These are phyloP conservation scores for Ooceraea biroi DNA, from an alignment of 1,140 invertebrate species.

Conservation along the genomic window DNA sequence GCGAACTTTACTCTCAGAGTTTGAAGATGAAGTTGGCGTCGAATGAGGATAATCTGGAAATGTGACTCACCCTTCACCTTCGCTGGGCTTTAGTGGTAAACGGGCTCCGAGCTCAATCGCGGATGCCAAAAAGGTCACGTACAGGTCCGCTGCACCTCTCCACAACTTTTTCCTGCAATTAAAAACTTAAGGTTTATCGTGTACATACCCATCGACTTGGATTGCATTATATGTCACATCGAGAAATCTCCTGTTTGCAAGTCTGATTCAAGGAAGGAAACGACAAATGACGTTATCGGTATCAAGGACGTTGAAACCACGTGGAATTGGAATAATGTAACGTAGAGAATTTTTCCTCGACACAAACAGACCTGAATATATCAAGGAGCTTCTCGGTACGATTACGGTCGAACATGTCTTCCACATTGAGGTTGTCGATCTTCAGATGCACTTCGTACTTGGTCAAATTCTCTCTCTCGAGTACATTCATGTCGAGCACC, in stretches of 20 bases:
- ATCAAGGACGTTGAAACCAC: slow-evolving; percentile 8
- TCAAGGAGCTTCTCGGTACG: slow-evolving; percentile 91
- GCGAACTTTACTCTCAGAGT: background rate
- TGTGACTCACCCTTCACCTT: slow-evolving; percentile 93
- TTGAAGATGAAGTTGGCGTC: background rate
- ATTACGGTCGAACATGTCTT: slow-evolving; percentile 91
- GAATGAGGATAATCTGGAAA: slow-evolving; percentile 1
- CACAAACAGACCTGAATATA: slow-evolving; percentile 88
- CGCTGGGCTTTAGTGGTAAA: slow-evolving; percentile 92
- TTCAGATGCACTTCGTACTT: slow-evolving; percentile 94
- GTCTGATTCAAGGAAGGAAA: slow-evolving; percentile 17
- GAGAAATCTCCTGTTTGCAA: background rate
- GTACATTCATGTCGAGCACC: slow-evolving; percentile 88
- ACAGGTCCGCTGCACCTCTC: slow-evolving; percentile 89
- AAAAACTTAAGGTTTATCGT: slow-evolving; percentile 21
- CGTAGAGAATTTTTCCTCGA: background rate
- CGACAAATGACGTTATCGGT: slow-evolving; percentile 21
- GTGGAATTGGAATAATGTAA: background rate
- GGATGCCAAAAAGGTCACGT: slow-evolving; percentile 93
- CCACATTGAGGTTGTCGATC: slow-evolving; percentile 95
- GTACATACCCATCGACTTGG: background rate
- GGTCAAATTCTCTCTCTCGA: slow-evolving; percentile 89
- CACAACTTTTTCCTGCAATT: slow-evolving; percentile 85
- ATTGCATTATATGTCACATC: background rate
- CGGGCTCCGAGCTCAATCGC: slow-evolving; percentile 94